Evolutionary conservation across 2,888 invertebrate species (phyloP), one percentile per base, ranked within the genome.

Genomic region (Calameuta pallipes): DNA sequence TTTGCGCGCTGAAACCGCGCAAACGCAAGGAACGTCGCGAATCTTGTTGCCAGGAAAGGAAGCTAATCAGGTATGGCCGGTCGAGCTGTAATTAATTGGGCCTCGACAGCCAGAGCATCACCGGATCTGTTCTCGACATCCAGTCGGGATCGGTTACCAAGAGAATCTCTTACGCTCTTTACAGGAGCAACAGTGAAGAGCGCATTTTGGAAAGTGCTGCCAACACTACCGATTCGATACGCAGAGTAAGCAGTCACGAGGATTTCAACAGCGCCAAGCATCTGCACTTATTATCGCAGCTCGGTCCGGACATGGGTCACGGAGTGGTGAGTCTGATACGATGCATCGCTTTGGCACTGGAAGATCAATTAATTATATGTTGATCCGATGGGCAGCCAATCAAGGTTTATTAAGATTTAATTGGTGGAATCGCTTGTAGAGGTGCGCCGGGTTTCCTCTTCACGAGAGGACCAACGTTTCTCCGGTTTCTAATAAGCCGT

Each of bases 171-270:
- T 41, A 41, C 41, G 41, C 41, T 41, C 41, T 41, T 81, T 82
- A 31, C 78, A 90, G 90, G 77, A 91, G 91, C 79, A 91, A 87
- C 84, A 91, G 91, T 83, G 91, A 91, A 79, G 91, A 91, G 81
- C 88, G 88, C 37, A 89, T 91, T 82, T 87, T 90, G 76, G 91
- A 91, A 75, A 89, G 80, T 34, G 80, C 80, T 69, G 81, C 82
- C 34, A 83, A 83, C 75, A 78, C 82, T 73, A 80, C 78, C 33
- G 83, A 83, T 74, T 82, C 85, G 73, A 94, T 94, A 69, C 92
- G 94, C 78, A 92, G 94, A 85, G 94, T 94, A n/a, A 94, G 94
- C 82, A 94, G 94, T 80, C 94, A 94, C 89, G 94, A 94, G 88
- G 94, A 94, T 88, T 94, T 94, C 85, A 91, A 91, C 77, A 91